A percentile compares a stretch with the other conserved stretches of the same genome.
phyloP scores from a whole-genome alignment of 2,888 invertebrate genomes.

The Eugnorisma glareosa region DNA sequence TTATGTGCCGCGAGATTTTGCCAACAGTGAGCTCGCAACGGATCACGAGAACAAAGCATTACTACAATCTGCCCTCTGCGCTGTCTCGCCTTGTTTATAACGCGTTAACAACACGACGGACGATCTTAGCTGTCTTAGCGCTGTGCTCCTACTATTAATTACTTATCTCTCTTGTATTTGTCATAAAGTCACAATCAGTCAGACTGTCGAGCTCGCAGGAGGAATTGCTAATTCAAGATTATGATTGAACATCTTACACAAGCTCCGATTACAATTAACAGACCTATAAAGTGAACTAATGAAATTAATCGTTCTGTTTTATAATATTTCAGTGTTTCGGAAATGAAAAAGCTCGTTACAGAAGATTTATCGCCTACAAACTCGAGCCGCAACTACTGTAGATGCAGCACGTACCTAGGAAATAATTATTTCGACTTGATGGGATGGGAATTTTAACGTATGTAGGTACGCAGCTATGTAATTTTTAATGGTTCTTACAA shows the following conservation, averaged over 20 bases:
- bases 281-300: slow-evolving; percentile 8
- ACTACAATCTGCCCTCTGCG: slow-evolving; percentile 66
- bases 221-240: slow-evolving; percentile 31
- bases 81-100: slow-evolving; percentile 58
- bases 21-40: slow-evolving; percentile 77
- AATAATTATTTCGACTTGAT: slow-evolving; percentile 22
- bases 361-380: slow-evolving; percentile 30
- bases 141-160: slow-evolving; percentile 57
- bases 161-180: slow-evolving; percentile 58
- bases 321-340: slow-evolving; percentile 27
- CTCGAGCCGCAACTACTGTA: not conserved
- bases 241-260: slow-evolving; percentile 45
- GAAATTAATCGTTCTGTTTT: slow-evolving; percentile 2
- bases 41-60: slow-evolving; percentile 83
- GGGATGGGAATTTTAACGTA: not conserved
- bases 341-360: slow-evolving; percentile 39
- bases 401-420: slow-evolving; percentile 11
- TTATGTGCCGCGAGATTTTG: slow-evolving; percentile 88
- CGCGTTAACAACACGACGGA: slow-evolving; percentile 61
- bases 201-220: slow-evolving; percentile 17
- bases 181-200: slow-evolving; percentile 56
- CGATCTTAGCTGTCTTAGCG: slow-evolving; percentile 43
- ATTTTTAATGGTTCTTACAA: slow-evolving; percentile 18
- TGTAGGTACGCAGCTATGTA: not conserved
- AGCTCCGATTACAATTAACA: slow-evolving; percentile 19